These are phyloP conservation scores for Dromaius novaehollandiae DNA, from an alignment of 2,113 vertebrate species.

Conservation along the genomic window DNA sequence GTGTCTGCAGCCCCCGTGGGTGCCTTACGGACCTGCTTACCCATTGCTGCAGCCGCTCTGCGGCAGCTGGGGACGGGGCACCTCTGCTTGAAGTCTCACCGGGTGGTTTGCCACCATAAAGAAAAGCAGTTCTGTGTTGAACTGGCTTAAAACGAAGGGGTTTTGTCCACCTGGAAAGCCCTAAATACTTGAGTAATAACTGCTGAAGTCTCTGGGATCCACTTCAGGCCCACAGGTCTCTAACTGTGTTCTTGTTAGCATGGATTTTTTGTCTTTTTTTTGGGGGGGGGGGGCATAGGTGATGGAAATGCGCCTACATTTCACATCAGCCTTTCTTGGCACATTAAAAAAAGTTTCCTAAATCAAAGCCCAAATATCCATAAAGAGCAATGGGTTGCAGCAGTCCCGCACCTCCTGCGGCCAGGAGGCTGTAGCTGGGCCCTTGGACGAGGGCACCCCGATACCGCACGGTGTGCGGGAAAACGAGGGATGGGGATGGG, in stretches of 20 bases:
- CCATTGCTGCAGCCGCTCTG: no score
- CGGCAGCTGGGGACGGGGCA: no score
- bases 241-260: not conserved
- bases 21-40: no score
- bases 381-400: not conserved
- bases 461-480: not conserved
- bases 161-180: not conserved
- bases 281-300: not conserved
- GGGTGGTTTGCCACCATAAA: not conserved
- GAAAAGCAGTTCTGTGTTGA: not conserved
- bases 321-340: not conserved
- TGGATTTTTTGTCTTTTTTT: not conserved
- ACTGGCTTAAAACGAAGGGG: not conserved
- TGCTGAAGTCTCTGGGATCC: no score
- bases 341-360: not conserved
- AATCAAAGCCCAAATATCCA: not conserved
- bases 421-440: not conserved
- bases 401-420: not conserved
- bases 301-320: not conserved
- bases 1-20: no score
- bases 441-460: not conserved
- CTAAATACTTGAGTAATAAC: not conserved
- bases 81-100: no score
- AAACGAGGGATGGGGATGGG: not conserved
- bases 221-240: not conserved